Base-by-base conservation (phyloP, 2,888 invertebrate genomes). In the Eupeodes latifasciatus region DNA sequence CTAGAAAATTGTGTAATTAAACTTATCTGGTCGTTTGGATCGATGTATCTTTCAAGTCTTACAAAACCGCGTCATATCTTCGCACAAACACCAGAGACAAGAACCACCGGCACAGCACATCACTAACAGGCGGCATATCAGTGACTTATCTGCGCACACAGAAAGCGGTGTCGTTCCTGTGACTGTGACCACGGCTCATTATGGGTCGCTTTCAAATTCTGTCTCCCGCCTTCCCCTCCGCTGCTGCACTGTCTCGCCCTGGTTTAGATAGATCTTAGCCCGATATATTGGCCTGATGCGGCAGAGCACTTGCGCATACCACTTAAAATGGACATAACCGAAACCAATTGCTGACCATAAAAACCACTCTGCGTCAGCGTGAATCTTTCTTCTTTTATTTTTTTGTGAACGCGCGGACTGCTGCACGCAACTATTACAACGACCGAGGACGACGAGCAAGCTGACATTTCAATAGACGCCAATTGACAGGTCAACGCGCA, bases 401-500 rank as follows among this genome's bases (percentile, higher is more conserved):
- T 76, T 47, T 51, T 76, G 64, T 64, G 61, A 64, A 59, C 74
- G 71, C 75, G 40, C 72, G n/a, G 40, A 6, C n/a, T 76, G 67
- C 69, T 82, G 84, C 88, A 88, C 84, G 88, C 88, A 85, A 88
- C 80, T 82, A 67, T 57, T 62, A 40, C 77, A 36, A 74, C 47
- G 55, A 64, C 10, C 61, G 74, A 40, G 62, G 75, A 81, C 75
- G 74, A 78, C 85, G 85, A 79, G 76, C 66, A 82, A 89, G 91
- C 92, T 93, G 93, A 93, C 93, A 92, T 93, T 93, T 93, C 93
- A 93, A 93, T 93, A 93, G 93, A 91, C 90, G 90, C 90, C 90
- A 93, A 92, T 92, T 93, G 93, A 93, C 93, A 93, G 93, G 92
- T 93, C 92, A 93, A 93, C 93, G 93, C 93, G 92, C 91, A 92